Base-by-base conservation (phyloP, 2,113 vertebrate genomes). In the Eudyptes chrysolophus region DNA sequence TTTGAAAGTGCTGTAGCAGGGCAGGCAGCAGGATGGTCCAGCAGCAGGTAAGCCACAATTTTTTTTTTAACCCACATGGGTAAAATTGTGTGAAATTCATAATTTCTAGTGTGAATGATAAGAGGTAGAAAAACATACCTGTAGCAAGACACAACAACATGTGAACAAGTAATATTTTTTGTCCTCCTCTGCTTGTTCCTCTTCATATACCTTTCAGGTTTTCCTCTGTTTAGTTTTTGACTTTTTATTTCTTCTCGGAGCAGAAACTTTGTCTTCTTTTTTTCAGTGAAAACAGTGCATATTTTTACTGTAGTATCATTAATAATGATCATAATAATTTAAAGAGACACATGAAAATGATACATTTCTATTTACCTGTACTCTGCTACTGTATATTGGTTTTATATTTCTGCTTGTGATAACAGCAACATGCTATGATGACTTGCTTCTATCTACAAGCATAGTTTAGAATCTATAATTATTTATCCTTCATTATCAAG, bases 61-160 rank as follows among this genome's bases (percentile, higher is more conserved):
- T 21, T 84, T 75, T 65, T 79, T 81, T 32, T 32, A 24, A 60
- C 7, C 2, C 2, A 19, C 9, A 49, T 8, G 13, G 0, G 0
- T 57, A 49, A 69, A 74, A 49, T 11, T 25, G 1, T 29, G 27
- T 62, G 20, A 64, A 30, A 32, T 57, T 36, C 58, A 4, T 25
- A 10, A 27, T 58, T 58, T 77, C 9, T 54, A 46, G 58, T 54
- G 3, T 38, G 22, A 86, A 30, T 38, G 4, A 18, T 12, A 6
- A 54, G 11, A 62, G 1, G 11, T 13, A 16, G 27, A 52, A 82
- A 86, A 78, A n/a, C 4, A 29, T 6, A 2, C 26, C 11, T 75
- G 10, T 26, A 46, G 13, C 7, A 89, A 65, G 38, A 13, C 30
- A 60, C 0, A 4, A 10, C 17, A 54, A 20, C 0, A 0, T 6